Evolutionary conservation across 2,888 invertebrate species (phyloP).

Genomic region (Luffia ferchaultella): DNA sequence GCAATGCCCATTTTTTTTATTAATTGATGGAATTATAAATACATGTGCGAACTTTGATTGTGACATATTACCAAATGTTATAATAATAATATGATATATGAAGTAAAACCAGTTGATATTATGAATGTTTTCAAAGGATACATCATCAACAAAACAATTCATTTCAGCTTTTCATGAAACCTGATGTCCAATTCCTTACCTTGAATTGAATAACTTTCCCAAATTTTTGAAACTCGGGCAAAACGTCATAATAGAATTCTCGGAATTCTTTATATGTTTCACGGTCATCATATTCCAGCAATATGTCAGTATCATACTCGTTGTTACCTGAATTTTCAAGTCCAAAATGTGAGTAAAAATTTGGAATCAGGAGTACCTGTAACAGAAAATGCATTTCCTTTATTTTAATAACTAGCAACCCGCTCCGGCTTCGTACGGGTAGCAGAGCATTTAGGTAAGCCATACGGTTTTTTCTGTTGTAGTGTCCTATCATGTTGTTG

Average conservation of each 20-base stretch:
- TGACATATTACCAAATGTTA: no score
- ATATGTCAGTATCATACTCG: constrained; percentile 83
- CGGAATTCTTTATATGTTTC: constrained; percentile 83
- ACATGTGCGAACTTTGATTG: no score
- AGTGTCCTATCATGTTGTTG: no score
- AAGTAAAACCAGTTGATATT: no score
- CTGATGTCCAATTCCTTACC: constrained; percentile 36
- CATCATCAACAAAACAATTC: constrained; percentile 9
- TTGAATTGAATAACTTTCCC: constrained; percentile 73
- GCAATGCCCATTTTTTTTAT: no score
- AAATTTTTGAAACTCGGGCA: constrained; percentile 81
- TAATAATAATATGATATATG: no score
- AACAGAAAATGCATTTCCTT: constrained; percentile 66
- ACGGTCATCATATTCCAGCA: constrained; percentile 82
- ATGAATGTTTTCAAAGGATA: constrained; percentile 32
- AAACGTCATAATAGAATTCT: constrained; percentile 86
- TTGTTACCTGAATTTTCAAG: constrained; percentile 75
- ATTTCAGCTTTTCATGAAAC: constrained; percentile 10
- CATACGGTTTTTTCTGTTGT: no score
- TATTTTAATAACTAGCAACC: neutral
- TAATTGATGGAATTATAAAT: no score
- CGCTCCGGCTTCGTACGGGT: no score
- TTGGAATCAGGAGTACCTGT: constrained; percentile 71
- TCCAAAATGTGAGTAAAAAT: constrained; percentile 87
- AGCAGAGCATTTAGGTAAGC: no score